phyloP scores from a whole-genome alignment of 2,113 vertebrate species.

The Plectropomus leopardus region DNA sequence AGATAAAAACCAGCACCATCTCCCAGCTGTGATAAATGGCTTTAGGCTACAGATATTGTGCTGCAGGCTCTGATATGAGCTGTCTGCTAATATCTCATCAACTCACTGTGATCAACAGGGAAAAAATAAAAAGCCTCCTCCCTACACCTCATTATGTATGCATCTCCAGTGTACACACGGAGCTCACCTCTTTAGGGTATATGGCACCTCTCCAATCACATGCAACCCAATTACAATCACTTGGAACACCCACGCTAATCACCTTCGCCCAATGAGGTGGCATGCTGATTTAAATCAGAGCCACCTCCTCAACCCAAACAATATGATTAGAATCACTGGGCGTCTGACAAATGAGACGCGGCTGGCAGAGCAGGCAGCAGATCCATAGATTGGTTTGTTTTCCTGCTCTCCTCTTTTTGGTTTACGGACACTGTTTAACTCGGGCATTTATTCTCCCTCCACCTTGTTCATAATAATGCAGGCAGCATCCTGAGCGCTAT shows the following conservation, averaged over 20 bases:
- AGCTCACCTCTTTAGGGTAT: slow-evolving; percentile 41
- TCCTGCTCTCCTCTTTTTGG: slow-evolving; percentile 1
- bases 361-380: slow-evolving; percentile 31
- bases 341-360: slow-evolving; percentile 45
- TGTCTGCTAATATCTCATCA: slow-evolving; percentile 27
- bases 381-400: slow-evolving; percentile 40
- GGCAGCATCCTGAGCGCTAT: slow-evolving; percentile 36
- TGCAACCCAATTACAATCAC: slow-evolving; percentile 75
- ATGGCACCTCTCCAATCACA: slow-evolving; percentile 61
- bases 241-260: slow-evolving; percentile 57
- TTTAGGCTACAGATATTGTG: slow-evolving; percentile 28
- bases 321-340: slow-evolving; percentile 57
- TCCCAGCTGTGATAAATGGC: slow-evolving; percentile 13
- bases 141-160: slow-evolving; percentile 19
- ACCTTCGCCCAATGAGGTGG: slow-evolving; percentile 54
- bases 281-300: slow-evolving; percentile 61
- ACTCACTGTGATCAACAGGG: slow-evolving; percentile 11
- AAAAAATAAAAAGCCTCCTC: not conserved
- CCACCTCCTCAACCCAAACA: slow-evolving; percentile 54
- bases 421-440: slow-evolving; percentile 33
- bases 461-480: slow-evolving; percentile 41
- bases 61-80: slow-evolving; percentile 10
- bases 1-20: slow-evolving; percentile 5
- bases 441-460: slow-evolving; percentile 1
- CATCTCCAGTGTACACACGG: not conserved